Evolutionary conservation across 2,797 vertebrate genomes (phyloP), one percentile per base, ranked within the genome.

Genomic region (Rhinella marina): DNA sequence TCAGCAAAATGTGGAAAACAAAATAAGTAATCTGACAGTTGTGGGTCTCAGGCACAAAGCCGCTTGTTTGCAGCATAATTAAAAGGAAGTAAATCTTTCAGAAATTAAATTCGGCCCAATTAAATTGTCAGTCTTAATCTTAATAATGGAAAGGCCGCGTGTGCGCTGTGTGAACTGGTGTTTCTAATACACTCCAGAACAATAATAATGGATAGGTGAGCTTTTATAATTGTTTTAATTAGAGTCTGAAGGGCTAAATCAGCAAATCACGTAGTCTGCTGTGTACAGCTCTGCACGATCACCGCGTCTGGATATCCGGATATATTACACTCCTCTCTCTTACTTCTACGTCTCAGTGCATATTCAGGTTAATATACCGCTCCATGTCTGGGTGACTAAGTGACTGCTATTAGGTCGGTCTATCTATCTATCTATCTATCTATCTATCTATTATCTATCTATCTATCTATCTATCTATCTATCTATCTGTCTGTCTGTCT

Each of bases 71-170:
- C 85, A 80, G 48, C 21, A 48, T 80, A 86, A 86, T 86, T 86
- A 86, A 87, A 87, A 87, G 66, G 23, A 48, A 52, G 85, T 81
- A 87, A 81, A 81, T 81, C 77, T 87, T 87, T 87, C 78, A 72
- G 78, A 87, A 87, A 87, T 81, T 72, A 81, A 87, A 80, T 73
- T 81, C 64, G 62, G 62, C 64, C 76, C 68, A 87, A 76, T 87
- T 82, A 87, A 87, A 87, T 75, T 87, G 86, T 82, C 80, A 87
- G 72, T 88, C 86, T 76, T 82, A 76, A 82, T 87, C 70, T 87
- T 82, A 87, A 82, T 87, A 87, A 87, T 81, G 78, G 77, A 68
- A 61, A 72, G 66, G 23, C 25, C 68, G 52, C 29, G 23, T 48
- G 41, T 32, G 54, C 52, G 66, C 62, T 76, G 79, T 82, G 70